A percentile compares a stretch with the other conserved stretches of the same genome.
These are phyloP conservation scores for Zaprionus tsacasi DNA, from an alignment of 1,140 invertebrate species.

Conservation along the genomic window DNA sequence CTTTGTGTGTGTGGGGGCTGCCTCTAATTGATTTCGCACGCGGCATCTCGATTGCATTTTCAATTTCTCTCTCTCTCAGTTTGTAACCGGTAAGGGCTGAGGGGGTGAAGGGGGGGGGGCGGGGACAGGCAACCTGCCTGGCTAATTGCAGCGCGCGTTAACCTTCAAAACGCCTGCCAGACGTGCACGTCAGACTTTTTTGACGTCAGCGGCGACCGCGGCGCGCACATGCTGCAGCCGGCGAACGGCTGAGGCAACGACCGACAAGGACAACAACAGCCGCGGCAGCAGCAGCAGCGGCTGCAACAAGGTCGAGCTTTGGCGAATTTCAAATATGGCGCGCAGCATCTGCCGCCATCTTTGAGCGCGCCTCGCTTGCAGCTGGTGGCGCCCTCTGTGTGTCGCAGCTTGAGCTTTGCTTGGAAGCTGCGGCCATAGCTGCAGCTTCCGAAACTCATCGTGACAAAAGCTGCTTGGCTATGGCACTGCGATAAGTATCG, in stretches of 20 bases:
- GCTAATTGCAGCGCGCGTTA: conserved; percentile 1
- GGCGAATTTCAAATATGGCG: conserved; percentile 7
- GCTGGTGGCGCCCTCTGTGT: conserved; percentile 36
- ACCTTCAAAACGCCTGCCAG: conserved; percentile 3
- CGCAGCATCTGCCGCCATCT: conserved; percentile 35
- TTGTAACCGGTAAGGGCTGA: too few species aligned
- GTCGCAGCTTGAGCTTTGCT: conserved; percentile 7
- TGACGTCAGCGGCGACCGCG: conserved; percentile 16
- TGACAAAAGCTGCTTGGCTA: conserved; percentile 41
- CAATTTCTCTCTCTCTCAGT: background rate
- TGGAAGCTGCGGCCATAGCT: conserved; percentile 33
- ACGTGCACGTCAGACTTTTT: background rate
- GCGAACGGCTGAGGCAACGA: conserved; percentile 18
- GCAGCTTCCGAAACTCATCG: conserved; percentile 53
- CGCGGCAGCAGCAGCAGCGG: too few species aligned
- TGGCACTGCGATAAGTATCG: conserved; percentile 32
- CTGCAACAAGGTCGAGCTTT: conserved; percentile 5
- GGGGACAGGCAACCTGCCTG: background rate
- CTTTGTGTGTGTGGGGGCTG: background rate
- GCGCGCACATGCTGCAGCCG: conserved; percentile 8
- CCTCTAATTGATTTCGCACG: conserved; percentile 4
- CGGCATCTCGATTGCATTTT: conserved; percentile 18
- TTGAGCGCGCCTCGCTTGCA: background rate
- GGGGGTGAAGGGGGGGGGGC: background rate
- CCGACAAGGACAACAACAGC: conserved; percentile 3